These are phyloP conservation scores for Sphenodon punctatus DNA, from an alignment of 2,797 vertebrate genomes.

Conservation along the genomic window DNA sequence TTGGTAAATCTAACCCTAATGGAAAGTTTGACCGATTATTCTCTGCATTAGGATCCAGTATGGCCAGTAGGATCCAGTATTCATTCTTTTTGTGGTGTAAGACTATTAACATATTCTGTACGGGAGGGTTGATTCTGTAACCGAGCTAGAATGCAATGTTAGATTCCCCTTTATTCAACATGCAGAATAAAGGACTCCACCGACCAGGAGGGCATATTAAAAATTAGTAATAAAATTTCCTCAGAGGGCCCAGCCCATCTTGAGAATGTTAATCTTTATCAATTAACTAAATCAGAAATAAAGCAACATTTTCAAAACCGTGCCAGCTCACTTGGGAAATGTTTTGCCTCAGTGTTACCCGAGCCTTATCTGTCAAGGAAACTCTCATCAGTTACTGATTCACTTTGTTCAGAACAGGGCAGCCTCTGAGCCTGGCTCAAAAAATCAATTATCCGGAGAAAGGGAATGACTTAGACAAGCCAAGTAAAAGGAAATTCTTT, in stretches of 20 bases:
- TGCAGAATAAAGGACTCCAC: background rate
- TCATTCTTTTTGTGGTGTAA: slow-evolving; percentile 17
- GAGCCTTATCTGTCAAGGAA: background rate
- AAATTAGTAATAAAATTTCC: background rate
- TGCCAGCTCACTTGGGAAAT: background rate
- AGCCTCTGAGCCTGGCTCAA: slow-evolving; percentile 17
- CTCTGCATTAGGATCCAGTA: background rate
- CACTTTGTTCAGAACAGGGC: slow-evolving; percentile 7
- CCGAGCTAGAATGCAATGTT: background rate
- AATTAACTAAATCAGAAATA: background rate
- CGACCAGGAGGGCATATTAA: background rate
- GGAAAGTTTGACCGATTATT: no score
- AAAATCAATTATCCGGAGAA: slow-evolving; percentile 37
- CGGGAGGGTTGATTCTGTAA: background rate
- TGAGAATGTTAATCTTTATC: background rate
- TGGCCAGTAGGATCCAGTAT: background rate
- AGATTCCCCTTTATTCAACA: background rate
- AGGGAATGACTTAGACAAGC: slow-evolving; percentile 54
- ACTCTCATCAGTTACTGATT: slow-evolving; percentile 16
- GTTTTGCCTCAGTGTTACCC: background rate
- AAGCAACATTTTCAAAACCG: background rate
- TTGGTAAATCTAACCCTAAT: no score
- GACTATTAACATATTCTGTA: background rate
- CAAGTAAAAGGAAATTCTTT: slow-evolving; percentile 29
- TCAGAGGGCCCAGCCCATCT: background rate